Evolutionary conservation across 2,797 vertebrate species (phyloP).

Genomic region (Loris lydekkerianus): DNA sequence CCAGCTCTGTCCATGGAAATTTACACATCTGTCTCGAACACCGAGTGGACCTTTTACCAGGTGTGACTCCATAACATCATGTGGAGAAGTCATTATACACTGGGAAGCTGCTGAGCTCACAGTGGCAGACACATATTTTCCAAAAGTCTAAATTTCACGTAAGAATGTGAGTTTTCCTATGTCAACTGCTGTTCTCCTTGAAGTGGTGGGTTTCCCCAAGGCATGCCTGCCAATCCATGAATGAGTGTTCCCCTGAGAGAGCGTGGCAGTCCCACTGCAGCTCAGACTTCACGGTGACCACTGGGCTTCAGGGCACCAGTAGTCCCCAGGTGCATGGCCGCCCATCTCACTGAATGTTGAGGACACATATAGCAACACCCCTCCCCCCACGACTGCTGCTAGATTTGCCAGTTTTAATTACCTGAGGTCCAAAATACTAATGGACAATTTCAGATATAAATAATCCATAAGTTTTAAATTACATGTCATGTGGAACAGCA

Average conservation of each 20-base stretch:
- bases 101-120: background rate
- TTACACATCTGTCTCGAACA: background rate
- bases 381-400: too few relatives aligned
- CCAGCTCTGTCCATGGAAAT: rapidly evolving
- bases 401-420: background rate
- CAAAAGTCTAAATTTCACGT: background rate
- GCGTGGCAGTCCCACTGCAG: background rate
- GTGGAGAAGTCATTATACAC: background rate
- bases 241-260: background rate
- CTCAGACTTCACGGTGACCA: background rate
- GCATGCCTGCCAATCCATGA: background rate
- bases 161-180: background rate
- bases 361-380: background rate
- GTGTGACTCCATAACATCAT: background rate
- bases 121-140: background rate
- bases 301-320: background rate
- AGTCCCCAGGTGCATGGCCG: rapidly evolving
- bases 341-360: background rate
- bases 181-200: background rate
- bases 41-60: background rate
- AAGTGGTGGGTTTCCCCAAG: background rate
- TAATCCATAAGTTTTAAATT: background rate
- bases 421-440: background rate
- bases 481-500: background rate
- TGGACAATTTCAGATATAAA: background rate